phyloP scores from a whole-genome alignment of 2,888 invertebrate species.

The Myopa tessellatipennis region DNA sequence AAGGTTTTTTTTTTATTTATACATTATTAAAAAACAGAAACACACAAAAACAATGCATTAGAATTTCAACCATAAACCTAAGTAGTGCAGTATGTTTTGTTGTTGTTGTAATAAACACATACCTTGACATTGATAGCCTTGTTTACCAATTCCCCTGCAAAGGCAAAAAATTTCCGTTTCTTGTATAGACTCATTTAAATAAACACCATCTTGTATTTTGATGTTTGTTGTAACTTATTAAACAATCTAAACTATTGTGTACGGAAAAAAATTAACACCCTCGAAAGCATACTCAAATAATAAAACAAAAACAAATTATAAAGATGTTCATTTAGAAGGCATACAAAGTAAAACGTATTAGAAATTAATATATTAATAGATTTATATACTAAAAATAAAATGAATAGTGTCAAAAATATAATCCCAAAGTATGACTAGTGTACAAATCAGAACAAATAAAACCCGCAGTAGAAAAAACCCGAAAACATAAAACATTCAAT shows the following conservation, averaged over 20 bases:
- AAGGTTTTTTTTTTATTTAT: not conserved
- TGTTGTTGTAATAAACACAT: slow-evolving; percentile 64
- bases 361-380: not conserved
- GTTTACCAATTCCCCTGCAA: slow-evolving; percentile 95
- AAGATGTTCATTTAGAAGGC: slow-evolving; percentile 5
- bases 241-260: slow-evolving; percentile 16
- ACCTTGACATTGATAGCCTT: slow-evolving; percentile 99
- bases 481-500: slow-evolving; percentile 39
- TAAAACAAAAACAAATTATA: slow-evolving; percentile 36
- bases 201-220: slow-evolving; percentile 47
- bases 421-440: slow-evolving; percentile 18
- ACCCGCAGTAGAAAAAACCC: slow-evolving; percentile 33
- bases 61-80: slow-evolving; percentile 29
- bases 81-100: slow-evolving; percentile 36
- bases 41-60: slow-evolving; percentile 15
- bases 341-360: slow-evolving; percentile 16
- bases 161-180: slow-evolving; percentile 70
- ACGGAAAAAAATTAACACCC: not conserved
- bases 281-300: slow-evolving; percentile 20
- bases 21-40: no score
- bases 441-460: slow-evolving; percentile 41
- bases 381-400: slow-evolving; percentile 16
- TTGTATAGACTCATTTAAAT: slow-evolving; percentile 56
- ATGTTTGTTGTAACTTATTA: slow-evolving; percentile 42
- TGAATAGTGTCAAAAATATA: slow-evolving; percentile 2